Evolutionary conservation across 2,797 vertebrate genomes (phyloP).

Genomic region (Odontamblyopus lacepedii): DNA sequence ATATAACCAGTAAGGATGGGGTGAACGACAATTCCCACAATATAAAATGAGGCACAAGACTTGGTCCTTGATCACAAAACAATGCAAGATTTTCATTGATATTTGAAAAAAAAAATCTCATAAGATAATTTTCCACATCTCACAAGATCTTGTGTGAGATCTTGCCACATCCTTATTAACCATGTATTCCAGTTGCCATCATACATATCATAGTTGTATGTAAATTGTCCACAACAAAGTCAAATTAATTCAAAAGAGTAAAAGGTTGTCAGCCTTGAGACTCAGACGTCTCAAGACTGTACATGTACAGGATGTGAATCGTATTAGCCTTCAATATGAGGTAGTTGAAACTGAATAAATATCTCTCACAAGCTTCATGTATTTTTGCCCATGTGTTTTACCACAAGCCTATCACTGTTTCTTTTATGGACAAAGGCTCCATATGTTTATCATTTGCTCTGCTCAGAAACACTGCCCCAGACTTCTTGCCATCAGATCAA

Average conservation of each 20-base stretch:
- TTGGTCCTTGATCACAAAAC: too few species aligned
- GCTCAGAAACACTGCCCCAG: conserved; percentile 22
- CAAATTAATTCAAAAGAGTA: background rate
- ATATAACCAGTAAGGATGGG: background rate
- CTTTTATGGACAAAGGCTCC: conserved; percentile 30
- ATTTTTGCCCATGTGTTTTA: conserved; percentile 15
- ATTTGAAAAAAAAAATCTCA: too few species aligned
- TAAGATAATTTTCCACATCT: too few species aligned
- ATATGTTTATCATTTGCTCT: conserved; percentile 34
- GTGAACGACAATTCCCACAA: too few species aligned
- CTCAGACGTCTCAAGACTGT: background rate
- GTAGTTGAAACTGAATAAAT: background rate
- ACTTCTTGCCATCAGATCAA: conserved; percentile 33
- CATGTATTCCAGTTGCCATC: background rate
- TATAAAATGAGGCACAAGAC: too few species aligned
- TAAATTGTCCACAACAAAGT: background rate
- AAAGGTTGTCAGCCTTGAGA: background rate
- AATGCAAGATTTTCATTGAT: too few species aligned
- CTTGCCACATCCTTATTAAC: background rate
- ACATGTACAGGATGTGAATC: background rate
- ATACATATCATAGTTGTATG: background rate
- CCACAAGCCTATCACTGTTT: conserved; percentile 35
- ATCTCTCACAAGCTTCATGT: conserved; percentile 25
- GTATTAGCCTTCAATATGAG: background rate
- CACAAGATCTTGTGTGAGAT: background rate